Percentiles rank a stretch among this genome's conserved stretches.
Conservation (phyloP, 2,888 invertebrate species). For the Trissolcus brochymenae region DNA sequence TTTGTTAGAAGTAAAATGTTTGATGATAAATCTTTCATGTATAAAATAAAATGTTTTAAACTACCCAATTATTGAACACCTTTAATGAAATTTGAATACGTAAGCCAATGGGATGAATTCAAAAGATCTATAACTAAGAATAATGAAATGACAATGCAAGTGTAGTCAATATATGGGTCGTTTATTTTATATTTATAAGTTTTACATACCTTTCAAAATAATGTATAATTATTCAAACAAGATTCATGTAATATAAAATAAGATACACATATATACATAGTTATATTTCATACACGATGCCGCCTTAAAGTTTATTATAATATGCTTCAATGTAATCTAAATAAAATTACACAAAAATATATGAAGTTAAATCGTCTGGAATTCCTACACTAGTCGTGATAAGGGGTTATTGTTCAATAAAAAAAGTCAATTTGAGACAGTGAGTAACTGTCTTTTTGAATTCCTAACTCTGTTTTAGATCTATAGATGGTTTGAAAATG, state of each 20-base stretch:
- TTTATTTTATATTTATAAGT: no score
- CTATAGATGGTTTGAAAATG: neutral
- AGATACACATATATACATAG: conserved; percentile 1
- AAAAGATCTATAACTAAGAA: neutral
- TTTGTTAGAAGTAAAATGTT: neutral
- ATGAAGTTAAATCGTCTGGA: neutral
- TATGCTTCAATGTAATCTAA: conserved; percentile 1
- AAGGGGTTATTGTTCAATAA: neutral
- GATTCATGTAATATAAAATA: no score
- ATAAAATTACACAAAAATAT: neutral
- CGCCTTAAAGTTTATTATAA: neutral
- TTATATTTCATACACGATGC: neutral
- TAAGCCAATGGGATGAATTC: neutral
- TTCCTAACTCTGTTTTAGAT: neutral
- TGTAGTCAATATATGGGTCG: neutral
- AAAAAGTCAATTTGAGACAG: neutral
- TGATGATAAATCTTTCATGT: neutral
- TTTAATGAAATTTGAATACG: neutral
- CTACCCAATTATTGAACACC: neutral
- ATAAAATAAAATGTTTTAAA: neutral
- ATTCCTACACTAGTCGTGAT: neutral
- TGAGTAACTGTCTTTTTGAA: no score
- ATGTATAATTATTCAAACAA: no score
- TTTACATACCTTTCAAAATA: no score
- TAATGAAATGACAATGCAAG: neutral